These are phyloP conservation scores for Lytechinus variegatus DNA, from an alignment of 35 echinoderm and acorn worm genomes.

Conservation along the genomic window DNA sequence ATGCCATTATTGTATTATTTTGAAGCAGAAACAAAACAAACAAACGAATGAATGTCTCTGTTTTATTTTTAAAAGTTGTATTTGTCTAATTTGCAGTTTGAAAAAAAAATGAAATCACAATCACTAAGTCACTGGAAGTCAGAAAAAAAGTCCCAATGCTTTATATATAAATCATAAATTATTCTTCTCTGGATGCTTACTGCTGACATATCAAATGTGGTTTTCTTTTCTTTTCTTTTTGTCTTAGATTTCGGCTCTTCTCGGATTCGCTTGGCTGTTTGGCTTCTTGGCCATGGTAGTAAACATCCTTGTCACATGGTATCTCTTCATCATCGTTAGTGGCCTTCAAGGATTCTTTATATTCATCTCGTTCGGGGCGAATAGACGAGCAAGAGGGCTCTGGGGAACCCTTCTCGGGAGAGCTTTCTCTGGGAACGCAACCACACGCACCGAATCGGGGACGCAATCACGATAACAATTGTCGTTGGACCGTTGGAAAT, in stretches of 20 bases:
- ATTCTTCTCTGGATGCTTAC: too few relatives aligned
- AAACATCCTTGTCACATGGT: constrained; percentile 43
- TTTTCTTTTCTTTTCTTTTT: neutral
- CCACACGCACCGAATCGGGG: neutral
- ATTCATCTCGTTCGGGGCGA: constrained; percentile 46
- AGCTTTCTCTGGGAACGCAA: neutral
- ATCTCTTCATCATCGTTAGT: constrained; percentile 38
- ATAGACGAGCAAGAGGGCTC: constrained; percentile 28
- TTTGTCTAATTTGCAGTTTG: too few relatives aligned
- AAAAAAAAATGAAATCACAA: too few relatives aligned
- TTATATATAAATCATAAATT: too few relatives aligned
- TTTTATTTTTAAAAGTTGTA: too few relatives aligned
- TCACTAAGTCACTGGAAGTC: too few relatives aligned
- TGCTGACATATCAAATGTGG: too few relatives aligned
- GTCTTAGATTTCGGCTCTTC: constrained; percentile 55
- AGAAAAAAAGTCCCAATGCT: too few relatives aligned
- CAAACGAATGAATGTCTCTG: too few relatives aligned
- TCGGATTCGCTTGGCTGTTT: constrained; percentile 61
- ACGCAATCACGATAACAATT: neutral
- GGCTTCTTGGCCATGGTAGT: constrained; percentile 45
- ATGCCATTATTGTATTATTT: too few relatives aligned
- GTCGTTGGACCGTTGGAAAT: too few relatives aligned
- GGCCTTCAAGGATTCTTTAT: constrained; percentile 62
- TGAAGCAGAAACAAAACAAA: too few relatives aligned
- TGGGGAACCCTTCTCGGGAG: neutral